A percentile compares a stretch with the other conserved stretches of the same genome.
Evolutionary conservation across 2,797 vertebrate genomes (phyloP).

Genomic region (Parambassis ranga): DNA sequence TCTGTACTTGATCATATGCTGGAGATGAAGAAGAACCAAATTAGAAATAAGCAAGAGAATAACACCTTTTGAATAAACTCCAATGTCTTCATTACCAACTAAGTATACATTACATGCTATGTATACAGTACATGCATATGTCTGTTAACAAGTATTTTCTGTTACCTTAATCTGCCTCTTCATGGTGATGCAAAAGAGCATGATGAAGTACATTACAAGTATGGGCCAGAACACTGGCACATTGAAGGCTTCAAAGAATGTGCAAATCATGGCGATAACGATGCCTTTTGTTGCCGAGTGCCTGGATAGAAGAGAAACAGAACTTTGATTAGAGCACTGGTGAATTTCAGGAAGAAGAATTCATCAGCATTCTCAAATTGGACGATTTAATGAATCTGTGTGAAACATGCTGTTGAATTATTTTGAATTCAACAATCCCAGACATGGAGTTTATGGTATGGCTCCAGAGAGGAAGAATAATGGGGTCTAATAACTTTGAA

Average conservation of each 20-base stretch:
- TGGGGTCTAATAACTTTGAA: too few species aligned
- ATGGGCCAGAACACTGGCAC: conserved; percentile 99
- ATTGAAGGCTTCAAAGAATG: conserved; percentile 98
- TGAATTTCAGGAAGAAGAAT: neutral
- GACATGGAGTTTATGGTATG: too few species aligned
- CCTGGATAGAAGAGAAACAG: conserved; percentile 73
- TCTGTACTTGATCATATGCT: conserved; percentile 99
- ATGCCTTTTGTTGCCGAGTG: conserved; percentile 98
- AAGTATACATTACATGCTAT: too few species aligned
- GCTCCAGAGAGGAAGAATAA: too few species aligned
- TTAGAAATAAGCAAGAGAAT: conserved; percentile 3
- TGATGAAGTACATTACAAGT: conserved; percentile 99
- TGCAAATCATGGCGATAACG: conserved; percentile 95
- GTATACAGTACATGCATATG: neutral
- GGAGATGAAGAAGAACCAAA: conserved; percentile 46
- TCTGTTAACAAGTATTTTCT: neutral
- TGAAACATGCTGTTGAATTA: too few species aligned
- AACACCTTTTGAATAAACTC: neutral
- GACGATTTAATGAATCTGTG: too few species aligned
- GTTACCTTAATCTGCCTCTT: conserved; percentile 99
- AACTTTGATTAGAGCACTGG: neutral
- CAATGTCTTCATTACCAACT: neutral
- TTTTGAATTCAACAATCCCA: too few species aligned
- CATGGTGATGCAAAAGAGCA: conserved; percentile 99
- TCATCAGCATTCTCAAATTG: neutral